Conservation (phyloP, 2,797 vertebrate species). For the Falco cherrug region DNA sequence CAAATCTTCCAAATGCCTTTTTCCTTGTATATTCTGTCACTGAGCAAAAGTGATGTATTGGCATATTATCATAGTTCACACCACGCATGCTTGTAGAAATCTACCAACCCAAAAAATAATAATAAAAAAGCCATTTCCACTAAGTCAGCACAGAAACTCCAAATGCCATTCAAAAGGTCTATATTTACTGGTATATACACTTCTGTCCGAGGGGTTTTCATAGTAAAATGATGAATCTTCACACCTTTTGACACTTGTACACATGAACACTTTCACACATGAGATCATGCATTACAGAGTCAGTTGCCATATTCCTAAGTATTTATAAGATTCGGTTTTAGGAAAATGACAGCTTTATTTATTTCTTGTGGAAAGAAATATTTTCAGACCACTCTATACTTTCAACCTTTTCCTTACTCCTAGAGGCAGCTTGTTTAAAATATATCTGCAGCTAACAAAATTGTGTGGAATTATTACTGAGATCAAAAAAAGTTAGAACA, state of each 20-base stretch:
- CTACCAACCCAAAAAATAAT: neutral
- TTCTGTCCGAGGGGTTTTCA: neutral
- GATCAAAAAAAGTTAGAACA: neutral
- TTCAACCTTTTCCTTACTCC: neutral
- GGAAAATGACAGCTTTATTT: neutral
- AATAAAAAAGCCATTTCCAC: neutral
- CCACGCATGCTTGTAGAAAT: neutral
- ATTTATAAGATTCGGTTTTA: neutral
- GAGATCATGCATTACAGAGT: neutral
- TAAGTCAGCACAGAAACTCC: neutral
- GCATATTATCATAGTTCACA: fast-evolving
- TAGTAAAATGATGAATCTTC: neutral
- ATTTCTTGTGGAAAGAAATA: neutral
- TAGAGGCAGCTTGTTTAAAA: neutral
- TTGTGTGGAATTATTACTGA: neutral
- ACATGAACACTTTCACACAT: neutral
- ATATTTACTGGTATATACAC: neutral
- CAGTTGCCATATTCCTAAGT: neutral
- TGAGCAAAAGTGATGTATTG: neutral
- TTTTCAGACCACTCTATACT: neutral
- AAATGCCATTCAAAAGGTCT: neutral
- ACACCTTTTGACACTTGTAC: neutral
- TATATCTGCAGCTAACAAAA: neutral
- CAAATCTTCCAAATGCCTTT: neutral
- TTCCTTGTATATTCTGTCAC: neutral